A percentile compares a stretch with the other conserved stretches of the same genome.
phyloP scores from a whole-genome alignment of 1,140 invertebrate species.

The Littorina saxatilis region DNA sequence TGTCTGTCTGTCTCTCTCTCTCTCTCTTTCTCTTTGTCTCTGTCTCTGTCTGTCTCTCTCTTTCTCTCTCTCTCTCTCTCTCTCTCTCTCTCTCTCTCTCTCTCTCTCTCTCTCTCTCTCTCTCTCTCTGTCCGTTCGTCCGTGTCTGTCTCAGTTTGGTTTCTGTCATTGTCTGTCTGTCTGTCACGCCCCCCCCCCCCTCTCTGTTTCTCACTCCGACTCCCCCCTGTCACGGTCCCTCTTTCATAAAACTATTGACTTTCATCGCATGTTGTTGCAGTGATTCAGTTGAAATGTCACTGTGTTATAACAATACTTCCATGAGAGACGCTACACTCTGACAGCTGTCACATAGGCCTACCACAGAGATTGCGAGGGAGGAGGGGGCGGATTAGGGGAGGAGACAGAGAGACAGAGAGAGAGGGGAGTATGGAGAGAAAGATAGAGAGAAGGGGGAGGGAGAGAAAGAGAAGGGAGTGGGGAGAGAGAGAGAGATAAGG shows the following conservation, averaged over 20 bases:
- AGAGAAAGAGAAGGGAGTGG: neutral
- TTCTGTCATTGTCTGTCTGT: constrained; percentile 14
- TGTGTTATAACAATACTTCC: too few relatives aligned
- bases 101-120: neutral
- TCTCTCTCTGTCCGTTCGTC: neutral
- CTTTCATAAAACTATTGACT: too few relatives aligned
- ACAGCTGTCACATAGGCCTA: too few relatives aligned
- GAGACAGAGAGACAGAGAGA: neutral
- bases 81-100: neutral
- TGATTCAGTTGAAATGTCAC: too few relatives aligned
- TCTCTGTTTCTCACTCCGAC: too few relatives aligned
- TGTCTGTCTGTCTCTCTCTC: too few relatives aligned
- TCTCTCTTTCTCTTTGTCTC: too few relatives aligned
- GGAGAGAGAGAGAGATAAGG: constrained; percentile 4
- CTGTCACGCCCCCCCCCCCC: neutral
- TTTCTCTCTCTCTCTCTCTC: neutral
- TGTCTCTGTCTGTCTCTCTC: neutral
- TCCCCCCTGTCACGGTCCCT: too few relatives aligned
- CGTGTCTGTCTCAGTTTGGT: neutral
- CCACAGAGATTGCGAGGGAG: too few relatives aligned
- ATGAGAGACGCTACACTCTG: too few relatives aligned
- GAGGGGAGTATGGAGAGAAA: neutral
- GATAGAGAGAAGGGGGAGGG: neutral
- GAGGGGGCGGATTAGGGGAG: too few relatives aligned
- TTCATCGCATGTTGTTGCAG: too few relatives aligned